Base-by-base conservation (phyloP, 2,888 invertebrate species). In the Troides oblongomaculatus region DNA sequence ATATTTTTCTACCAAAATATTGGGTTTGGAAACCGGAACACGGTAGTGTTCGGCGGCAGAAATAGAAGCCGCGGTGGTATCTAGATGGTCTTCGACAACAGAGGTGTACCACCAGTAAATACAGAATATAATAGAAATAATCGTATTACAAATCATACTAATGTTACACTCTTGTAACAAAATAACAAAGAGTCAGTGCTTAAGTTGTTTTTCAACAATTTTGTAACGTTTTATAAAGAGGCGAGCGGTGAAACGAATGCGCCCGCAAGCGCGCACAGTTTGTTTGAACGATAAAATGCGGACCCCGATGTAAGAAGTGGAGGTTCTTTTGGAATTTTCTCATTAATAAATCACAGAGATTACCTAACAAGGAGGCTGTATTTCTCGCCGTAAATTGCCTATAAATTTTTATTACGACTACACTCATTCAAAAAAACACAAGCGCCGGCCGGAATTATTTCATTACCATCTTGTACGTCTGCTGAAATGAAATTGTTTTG, bases 341-440 rank as follows among this genome's bases (percentile, higher is more conserved):
- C 88, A 90, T 91, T 91, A 90, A 84, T 80, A 83, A 87, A 87
- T 88, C 85, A 85, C 81, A 88, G 88, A 83, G 83, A 80, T 79
- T 76, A 79, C 80, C 79, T 74, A 79, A 79, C 77, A 82, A 84
- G 82, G 77, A 79, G 81, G 85, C 83, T 75, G 86, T 89, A 88
- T 87, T 86, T 90, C 84, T 87, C 77, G 58, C 80, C 80, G 79
- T 81, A 89, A 90, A 91, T 90, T 90, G 90, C 86, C 91, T 86
- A 90, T 90, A 90, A 91, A 89, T 90, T 91, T 88, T 85, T 90
- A 90, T 91, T 91, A 91, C 89, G 82, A 87, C 88, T 88, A 82
- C 85, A 88, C 85, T 86, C 84, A 83, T 88, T 90, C 63, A 69
- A 69, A 69, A 30, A 69, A 46, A 69, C 65, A 69, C 65, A 62